These are phyloP conservation scores for Passerculus sandwichensis DNA, from an alignment of 2,797 vertebrate genomes.

Conservation along the genomic window DNA sequence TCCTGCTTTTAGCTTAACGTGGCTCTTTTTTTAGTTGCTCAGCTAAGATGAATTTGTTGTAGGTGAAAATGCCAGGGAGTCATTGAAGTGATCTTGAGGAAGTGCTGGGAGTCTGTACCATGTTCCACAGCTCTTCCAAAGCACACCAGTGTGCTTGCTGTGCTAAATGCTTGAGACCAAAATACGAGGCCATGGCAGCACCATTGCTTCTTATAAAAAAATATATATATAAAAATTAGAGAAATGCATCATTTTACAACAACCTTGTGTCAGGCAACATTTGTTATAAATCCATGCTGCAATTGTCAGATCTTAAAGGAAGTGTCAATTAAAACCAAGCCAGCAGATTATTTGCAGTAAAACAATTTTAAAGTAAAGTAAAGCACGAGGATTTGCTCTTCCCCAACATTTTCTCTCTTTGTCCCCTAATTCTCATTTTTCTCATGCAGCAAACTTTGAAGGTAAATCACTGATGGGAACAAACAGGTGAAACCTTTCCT, in stretches of 20 bases:
- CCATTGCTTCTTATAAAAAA: background rate
- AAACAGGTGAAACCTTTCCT: background rate
- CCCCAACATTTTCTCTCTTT: background rate
- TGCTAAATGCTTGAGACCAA: background rate
- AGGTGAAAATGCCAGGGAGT: conserved; percentile 1
- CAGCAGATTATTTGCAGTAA: background rate
- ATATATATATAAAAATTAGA: background rate
- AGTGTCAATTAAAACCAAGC: background rate
- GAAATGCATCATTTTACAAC: background rate
- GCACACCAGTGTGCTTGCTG: background rate
- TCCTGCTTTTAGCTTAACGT: conserved; percentile 49
- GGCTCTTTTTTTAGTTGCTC: conserved; percentile 22
- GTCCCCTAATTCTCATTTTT: background rate
- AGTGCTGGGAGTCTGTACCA: background rate
- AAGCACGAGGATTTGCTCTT: background rate
- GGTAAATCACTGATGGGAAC: background rate
- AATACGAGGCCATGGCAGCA: background rate
- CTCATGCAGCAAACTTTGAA: background rate
- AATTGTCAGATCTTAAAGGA: background rate
- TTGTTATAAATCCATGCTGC: background rate
- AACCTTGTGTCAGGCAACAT: background rate
- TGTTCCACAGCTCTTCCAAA: background rate
- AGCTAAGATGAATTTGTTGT: background rate
- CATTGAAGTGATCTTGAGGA: conserved; percentile 25
- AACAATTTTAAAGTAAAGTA: background rate